Evolutionary conservation across 2,888 invertebrate species (phyloP).

Genomic region (Iphiclides podalirius): DNA sequence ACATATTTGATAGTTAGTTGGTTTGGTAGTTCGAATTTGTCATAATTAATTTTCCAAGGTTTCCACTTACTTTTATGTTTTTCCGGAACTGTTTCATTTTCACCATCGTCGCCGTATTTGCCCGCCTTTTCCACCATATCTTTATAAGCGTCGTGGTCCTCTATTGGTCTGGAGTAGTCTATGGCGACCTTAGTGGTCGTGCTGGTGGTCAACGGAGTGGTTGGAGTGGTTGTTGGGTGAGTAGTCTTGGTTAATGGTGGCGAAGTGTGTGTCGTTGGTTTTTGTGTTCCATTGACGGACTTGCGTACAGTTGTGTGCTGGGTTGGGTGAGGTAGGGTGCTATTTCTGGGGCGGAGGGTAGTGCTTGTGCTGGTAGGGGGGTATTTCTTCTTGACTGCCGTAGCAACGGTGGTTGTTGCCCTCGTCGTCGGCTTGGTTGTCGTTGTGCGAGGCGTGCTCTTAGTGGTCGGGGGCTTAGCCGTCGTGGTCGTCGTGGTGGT

Average conservation of each 20-base stretch:
- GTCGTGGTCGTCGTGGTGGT: slow-evolving; percentile 29
- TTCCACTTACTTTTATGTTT: slow-evolving; percentile 23
- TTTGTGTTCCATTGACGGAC: slow-evolving; percentile 5
- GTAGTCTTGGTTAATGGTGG: no score
- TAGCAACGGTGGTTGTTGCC: slow-evolving; percentile 24
- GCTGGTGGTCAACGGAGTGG: slow-evolving; percentile 19
- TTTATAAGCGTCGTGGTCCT: slow-evolving; percentile 29
- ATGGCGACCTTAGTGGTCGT: slow-evolving; percentile 25
- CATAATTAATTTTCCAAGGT: no score
- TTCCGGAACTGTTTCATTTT: not conserved
- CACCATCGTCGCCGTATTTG: slow-evolving; percentile 28
- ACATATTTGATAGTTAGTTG: no score
- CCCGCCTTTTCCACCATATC: slow-evolving; percentile 25
- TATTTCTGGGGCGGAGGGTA: slow-evolving; percentile 23
- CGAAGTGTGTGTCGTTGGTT: slow-evolving; percentile 2
- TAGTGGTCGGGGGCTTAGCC: slow-evolving; percentile 22
- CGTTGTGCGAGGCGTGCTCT: slow-evolving; percentile 9
- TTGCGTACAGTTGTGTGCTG: slow-evolving; percentile 19
- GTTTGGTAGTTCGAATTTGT: no score
- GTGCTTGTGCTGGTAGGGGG: slow-evolving; percentile 26
- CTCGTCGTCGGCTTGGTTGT: slow-evolving; percentile 19
- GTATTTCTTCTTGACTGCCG: slow-evolving; percentile 22
- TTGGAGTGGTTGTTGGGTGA: slow-evolving; percentile 10
- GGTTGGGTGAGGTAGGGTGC: slow-evolving; percentile 25
- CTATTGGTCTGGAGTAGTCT: slow-evolving; percentile 23